Conservation (phyloP, 2,888 invertebrate species). For the Melangyna quadrimaculata region DNA sequence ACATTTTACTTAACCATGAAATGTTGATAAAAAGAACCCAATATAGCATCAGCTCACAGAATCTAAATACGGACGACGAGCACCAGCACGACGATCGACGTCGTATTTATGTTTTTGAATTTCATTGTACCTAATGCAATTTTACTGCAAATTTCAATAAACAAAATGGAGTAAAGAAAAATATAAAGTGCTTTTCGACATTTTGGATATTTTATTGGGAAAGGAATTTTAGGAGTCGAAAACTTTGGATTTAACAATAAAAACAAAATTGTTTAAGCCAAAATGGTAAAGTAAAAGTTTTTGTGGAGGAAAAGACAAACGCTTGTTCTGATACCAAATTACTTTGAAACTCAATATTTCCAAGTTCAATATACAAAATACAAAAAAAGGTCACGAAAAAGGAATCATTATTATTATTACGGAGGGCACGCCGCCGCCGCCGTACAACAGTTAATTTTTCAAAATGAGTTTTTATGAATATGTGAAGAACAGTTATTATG, state of each 20-base stretch:
- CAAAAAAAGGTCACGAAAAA: neutral
- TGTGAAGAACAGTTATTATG: no score
- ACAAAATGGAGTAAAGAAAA: neutral
- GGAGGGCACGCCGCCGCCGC: no score
- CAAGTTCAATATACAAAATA: neutral
- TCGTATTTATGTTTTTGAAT: slow-evolving; percentile 13
- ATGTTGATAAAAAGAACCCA: slow-evolving; percentile 49
- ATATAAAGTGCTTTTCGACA: neutral
- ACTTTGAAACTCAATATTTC: no score
- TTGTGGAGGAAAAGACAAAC: no score
- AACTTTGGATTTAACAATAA: neutral
- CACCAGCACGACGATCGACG: slow-evolving; percentile 16
- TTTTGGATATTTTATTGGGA: neutral
- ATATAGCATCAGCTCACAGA: neutral
- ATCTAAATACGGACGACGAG: slow-evolving; percentile 31
- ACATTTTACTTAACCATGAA: slow-evolving; percentile 69
- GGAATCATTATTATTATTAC: no score
- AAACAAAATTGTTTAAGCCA: neutral
- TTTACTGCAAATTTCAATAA: slow-evolving; percentile 22
- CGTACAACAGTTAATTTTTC: no score
- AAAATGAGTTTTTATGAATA: no score
- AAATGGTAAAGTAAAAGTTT: neutral
- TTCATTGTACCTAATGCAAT: slow-evolving; percentile 9
- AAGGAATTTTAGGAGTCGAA: neutral
- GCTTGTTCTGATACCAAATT: no score